Evolutionary conservation across 1,140 invertebrate species (phyloP).

Genomic region (Listronotus oregonensis): DNA sequence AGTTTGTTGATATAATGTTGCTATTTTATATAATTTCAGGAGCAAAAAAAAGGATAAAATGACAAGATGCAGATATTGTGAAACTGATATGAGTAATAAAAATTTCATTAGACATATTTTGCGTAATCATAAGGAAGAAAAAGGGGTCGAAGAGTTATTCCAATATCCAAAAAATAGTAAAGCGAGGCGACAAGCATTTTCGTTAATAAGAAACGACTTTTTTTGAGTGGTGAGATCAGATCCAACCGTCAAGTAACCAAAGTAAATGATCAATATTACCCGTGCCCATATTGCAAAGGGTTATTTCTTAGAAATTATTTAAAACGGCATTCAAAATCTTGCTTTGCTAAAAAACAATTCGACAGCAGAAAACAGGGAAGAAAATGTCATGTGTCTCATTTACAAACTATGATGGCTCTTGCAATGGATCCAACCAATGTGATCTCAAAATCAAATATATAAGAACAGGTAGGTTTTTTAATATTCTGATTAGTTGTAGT

Average conservation of each 20-base stretch:
- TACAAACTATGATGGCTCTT: slow-evolving; percentile 6
- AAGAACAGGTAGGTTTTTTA: slow-evolving; percentile 16
- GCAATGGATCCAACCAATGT: slow-evolving; percentile 9
- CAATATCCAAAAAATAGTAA: slow-evolving; percentile 33
- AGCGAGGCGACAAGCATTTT: slow-evolving; percentile 24
- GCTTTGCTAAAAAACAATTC: background rate
- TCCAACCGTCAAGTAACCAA: slow-evolving; percentile 19
- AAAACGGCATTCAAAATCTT: slow-evolving; percentile 15
- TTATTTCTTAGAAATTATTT: slow-evolving; percentile 13
- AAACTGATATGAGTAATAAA: slow-evolving; percentile 27
- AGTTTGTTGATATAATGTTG: too few species aligned
- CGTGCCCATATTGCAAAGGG: slow-evolving; percentile 12
- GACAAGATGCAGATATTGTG: slow-evolving; percentile 27
- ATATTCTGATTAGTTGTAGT: too few species aligned
- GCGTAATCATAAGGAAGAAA: slow-evolving; percentile 16
- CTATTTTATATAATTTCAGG: too few species aligned
- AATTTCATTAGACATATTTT: slow-evolving; percentile 32
- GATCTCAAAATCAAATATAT: slow-evolving; percentile 14
- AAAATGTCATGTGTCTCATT: background rate
- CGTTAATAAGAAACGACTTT: slow-evolving; percentile 27
- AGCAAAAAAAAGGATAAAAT: too few species aligned
- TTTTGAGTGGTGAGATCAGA: slow-evolving; percentile 8
- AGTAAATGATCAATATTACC: background rate
- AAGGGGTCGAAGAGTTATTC: slow-evolving; percentile 23
- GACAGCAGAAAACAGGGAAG: slow-evolving; percentile 6